phyloP scores from a whole-genome alignment of 2,797 vertebrate species.

The Labroides dimidiatus region DNA sequence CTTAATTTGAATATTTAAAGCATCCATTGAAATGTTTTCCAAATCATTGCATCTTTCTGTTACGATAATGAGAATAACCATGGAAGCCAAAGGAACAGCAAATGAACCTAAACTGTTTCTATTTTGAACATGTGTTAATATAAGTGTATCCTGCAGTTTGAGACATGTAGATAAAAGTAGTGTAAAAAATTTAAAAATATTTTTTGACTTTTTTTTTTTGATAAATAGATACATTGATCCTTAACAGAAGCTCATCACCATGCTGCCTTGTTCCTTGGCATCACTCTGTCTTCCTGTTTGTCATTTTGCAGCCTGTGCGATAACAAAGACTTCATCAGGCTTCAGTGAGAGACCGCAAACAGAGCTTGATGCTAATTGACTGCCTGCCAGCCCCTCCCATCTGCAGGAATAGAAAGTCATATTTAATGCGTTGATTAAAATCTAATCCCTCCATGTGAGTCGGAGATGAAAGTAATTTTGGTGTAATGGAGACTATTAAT shows the following conservation, averaged over 20 bases:
- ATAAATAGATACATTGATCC: constrained; percentile 28
- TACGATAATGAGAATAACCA: background rate
- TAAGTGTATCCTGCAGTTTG: constrained; percentile 2
- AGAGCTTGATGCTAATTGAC: constrained; percentile 68
- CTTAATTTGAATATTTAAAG: too few species aligned
- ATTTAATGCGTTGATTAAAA: constrained; percentile 84
- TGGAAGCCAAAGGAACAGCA: background rate
- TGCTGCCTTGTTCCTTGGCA: constrained; percentile 31
- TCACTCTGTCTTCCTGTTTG: constrained; percentile 49
- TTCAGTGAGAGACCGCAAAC: constrained; percentile 58
- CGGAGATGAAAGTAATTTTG: constrained; percentile 82
- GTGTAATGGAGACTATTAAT: constrained; percentile 86
- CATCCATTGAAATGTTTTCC: too few species aligned
- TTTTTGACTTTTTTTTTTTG: background rate
- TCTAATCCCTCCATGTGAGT: constrained; percentile 79
- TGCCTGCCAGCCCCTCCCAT: constrained; percentile 68
- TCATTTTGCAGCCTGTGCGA: constrained; percentile 44
- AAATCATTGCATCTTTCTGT: too few species aligned
- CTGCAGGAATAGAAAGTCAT: constrained; percentile 77
- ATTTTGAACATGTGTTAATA: constrained; percentile 8
- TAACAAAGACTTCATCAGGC: constrained; percentile 67
- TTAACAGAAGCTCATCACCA: constrained; percentile 52
- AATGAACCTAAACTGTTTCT: constrained; percentile 1
- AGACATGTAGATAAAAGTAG: background rate
- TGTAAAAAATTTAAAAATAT: constrained; percentile 1